Base-by-base conservation (phyloP, 1,140 invertebrate genomes). In the Drosophila nasuta region DNA sequence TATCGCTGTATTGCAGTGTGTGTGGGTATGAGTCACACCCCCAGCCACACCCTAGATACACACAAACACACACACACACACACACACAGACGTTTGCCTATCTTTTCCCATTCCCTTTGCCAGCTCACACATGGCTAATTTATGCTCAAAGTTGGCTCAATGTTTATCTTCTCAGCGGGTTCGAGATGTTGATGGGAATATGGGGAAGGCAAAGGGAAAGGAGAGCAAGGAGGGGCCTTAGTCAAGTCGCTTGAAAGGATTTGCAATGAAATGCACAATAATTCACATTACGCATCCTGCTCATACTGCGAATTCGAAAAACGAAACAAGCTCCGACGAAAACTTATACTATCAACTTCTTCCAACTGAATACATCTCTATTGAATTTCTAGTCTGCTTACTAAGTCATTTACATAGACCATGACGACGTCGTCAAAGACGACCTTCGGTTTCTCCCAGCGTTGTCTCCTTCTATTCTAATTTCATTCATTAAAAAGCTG, bases 221-320 rank as follows among this genome's bases (percentile, higher is more conserved):
- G 11, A 45, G 13, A 25, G 56, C 17, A 45, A n/a, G 25, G 3
- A 28, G 67, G 43, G 15, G n/a, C 8, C 7, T 56, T 54, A 48
- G 68, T 17, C 77, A 65, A 64, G 7, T 30, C 78, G 54, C 69
- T 63, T 51, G 72, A 68, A 68, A 78, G 85, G 62, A 77, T 77
- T 83, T 56, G 68, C 67, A 82, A 82, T 83, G 74, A 78, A 88
- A 89, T 88, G 77, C 77, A 72, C 85, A 78, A 89, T 88, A 89
- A 88, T 83, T 87, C 77, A 88, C 62, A 88, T 80, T 82, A 88
- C 80, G 30, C 81, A 88, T 83, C 69, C 79, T 70, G 64, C 54
- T 45, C 35, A 54, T 25, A 56, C 41, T 41, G 38, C 8, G 38
- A 41, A 4, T 25, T 25, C 3, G 20, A 25, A 5, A 13, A 54